A percentile compares a stretch with the other conserved stretches of the same genome.
Conservation (phyloP, 2,797 vertebrate genomes). For the Microcaecilia unicolor region DNA sequence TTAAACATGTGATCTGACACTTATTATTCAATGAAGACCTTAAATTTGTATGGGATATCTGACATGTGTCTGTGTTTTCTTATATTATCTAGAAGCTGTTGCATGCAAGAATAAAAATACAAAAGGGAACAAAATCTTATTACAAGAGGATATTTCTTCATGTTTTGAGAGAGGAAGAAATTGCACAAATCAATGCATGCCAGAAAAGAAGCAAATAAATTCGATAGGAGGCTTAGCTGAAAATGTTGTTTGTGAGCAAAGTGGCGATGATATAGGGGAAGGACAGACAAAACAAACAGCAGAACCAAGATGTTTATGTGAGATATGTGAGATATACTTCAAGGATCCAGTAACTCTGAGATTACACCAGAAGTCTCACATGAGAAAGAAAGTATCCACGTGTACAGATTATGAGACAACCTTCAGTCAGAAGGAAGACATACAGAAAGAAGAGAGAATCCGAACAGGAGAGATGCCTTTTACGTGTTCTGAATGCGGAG, state of each 20-base stretch:
- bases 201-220: constrained; percentile 32
- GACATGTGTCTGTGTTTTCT: too few relatives aligned
- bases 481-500: too few relatives aligned
- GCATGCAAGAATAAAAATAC: too few relatives aligned
- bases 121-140: too few relatives aligned
- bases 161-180: too few relatives aligned
- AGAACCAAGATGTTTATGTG: constrained; percentile 15
- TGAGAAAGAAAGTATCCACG: constrained; percentile 23
- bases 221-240: constrained; percentile 13
- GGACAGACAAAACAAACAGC: too few relatives aligned
- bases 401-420: constrained; percentile 12
- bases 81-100: too few relatives aligned
- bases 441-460: constrained; percentile 27
- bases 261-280: constrained; percentile 12
- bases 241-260: constrained; percentile 17
- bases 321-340: constrained; percentile 27
- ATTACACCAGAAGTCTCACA: constrained; percentile 22
- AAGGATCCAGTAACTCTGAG: constrained; percentile 12
- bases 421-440: constrained; percentile 25
- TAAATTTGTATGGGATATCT: too few relatives aligned
- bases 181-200: too few relatives aligned
- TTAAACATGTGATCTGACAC: too few relatives aligned
- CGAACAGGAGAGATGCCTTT: constrained; percentile 38
- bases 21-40: too few relatives aligned
- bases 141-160: too few relatives aligned